Base-by-base conservation (phyloP, 2,797 vertebrate genomes). In the Rhynchotus rufescens region DNA sequence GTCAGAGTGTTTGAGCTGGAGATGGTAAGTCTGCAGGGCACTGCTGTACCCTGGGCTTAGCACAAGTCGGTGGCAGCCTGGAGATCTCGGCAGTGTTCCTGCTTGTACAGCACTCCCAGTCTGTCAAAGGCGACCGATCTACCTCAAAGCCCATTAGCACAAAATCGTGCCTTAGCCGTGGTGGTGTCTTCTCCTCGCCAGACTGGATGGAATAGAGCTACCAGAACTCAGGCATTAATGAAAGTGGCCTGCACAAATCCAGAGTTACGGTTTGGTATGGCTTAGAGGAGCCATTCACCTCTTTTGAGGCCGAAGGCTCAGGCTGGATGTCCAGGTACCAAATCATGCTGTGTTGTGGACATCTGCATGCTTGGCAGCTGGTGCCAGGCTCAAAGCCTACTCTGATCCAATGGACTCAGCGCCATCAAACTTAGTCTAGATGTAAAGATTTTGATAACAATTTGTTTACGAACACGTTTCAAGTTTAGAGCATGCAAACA, bases 331-430 rank as follows among this genome's bases (percentile, higher is more conserved):
- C 74, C 65, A 64, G 25, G 34, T 22, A 87, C 62, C 30, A 73
- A 44, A 56, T 25, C 22, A 22, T 1, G 8, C n/a, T 0, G 0
- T 4, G 25, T 1, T 1, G 51, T 34, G 36, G 22, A 61, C 28
- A 32, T 0, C 21, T 30, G 10, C 12, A 51, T 12, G 36, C 40
- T 28, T 56, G 28, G 28, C 76, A 81, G 60, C 10, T 25, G 38
- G 38, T 44, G n/a, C 44, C 59, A 59, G 28, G 17, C 26, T 26
- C 47, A 87, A 88, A 81, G 54, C 15, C 68, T 72, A 20, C 68
- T 61, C 76, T 0, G 4, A 54, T 42, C 12, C 0, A 0, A 62
- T 14, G 16, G 45, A 77, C 77, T 65, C 32, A 57, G 25, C 2
- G 2, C 16, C 69, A 42, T n/a, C 49, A 76, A 60, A 77, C 59